Evolutionary conservation across 2,797 vertebrate genomes (phyloP), one percentile per base, ranked within the genome.

Genomic region (Myiothlypis chrysogaster): DNA sequence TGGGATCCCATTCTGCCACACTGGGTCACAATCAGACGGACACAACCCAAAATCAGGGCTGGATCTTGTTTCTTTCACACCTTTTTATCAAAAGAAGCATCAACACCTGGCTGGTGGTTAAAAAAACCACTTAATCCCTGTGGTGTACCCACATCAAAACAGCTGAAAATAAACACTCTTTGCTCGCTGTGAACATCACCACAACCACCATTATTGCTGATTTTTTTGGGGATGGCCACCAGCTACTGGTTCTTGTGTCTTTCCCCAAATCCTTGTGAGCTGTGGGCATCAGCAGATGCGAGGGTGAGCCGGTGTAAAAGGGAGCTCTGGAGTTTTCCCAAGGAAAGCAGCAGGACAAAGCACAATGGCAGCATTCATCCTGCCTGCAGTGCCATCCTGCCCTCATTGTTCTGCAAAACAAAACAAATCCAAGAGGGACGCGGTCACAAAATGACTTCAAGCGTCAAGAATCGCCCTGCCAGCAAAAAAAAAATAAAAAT

Each of bases 351-450:
- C 49, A 87, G 44, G 59, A 80, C 76, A 66, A 66, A 81, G 56
- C 60, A 94, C 85, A 93, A 90, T 35, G 87, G 69, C 57, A 83
- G 79, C 85, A 92, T 93, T 96, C 87, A 90, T 60, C 11, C 27
- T 1, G 3, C 41, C 24, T 4, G 27, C 34, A 5, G 24, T 18
- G 63, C 88, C 83, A 25, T 19, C 66, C 25, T 22, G 92, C 87
- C 9, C 35, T 17, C 89, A 94, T 79, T 92, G 93, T 95, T 91
- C 88, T 25, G 30, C n/a, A 27, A 23, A 91, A 94, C 83, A 82
- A 91, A 89, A 88, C 7, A 2, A 46, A 71, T 7, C 63, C 89
- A 70, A 87, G 75, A 59, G 64, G 79, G 94, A 80, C 24, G 6
- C 18, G 11, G 8, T 32, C 27, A 46, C 49, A 37, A 79, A 93